Conservation (phyloP, 2,797 vertebrate genomes). For the Sphenodon punctatus region DNA sequence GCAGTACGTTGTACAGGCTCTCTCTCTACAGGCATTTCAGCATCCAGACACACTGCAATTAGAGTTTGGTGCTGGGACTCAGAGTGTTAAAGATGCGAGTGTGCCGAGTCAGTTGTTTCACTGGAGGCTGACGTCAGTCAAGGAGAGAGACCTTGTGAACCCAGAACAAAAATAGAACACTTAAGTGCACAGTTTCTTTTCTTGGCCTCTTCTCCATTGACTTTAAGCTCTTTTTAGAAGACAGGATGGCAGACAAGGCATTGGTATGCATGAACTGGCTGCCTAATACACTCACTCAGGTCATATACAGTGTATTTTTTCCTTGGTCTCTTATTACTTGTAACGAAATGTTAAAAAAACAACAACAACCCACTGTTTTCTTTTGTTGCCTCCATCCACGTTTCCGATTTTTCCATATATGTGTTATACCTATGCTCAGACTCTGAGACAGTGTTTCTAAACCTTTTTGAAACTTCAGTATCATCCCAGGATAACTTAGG, state of each 20-base stretch:
- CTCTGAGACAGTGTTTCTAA: too few relatives aligned
- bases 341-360: background rate
- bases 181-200: background rate
- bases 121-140: too few relatives aligned
- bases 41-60: too few relatives aligned
- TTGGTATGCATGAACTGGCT: background rate
- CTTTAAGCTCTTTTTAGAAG: background rate
- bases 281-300: background rate
- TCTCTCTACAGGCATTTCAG: too few relatives aligned
- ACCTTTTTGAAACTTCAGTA: too few relatives aligned
- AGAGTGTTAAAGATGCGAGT: too few relatives aligned
- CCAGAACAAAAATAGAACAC: background rate
- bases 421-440: too few relatives aligned
- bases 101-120: too few relatives aligned
- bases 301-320: background rate
- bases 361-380: background rate
- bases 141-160: too few relatives aligned
- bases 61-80: too few relatives aligned
- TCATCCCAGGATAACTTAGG: too few relatives aligned
- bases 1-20: background rate
- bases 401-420: background rate
- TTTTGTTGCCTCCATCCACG: background rate
- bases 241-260: background rate
- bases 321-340: background rate
- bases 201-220: background rate